Base-by-base conservation (phyloP, 2,888 invertebrate genomes). In the Timandra comae region DNA sequence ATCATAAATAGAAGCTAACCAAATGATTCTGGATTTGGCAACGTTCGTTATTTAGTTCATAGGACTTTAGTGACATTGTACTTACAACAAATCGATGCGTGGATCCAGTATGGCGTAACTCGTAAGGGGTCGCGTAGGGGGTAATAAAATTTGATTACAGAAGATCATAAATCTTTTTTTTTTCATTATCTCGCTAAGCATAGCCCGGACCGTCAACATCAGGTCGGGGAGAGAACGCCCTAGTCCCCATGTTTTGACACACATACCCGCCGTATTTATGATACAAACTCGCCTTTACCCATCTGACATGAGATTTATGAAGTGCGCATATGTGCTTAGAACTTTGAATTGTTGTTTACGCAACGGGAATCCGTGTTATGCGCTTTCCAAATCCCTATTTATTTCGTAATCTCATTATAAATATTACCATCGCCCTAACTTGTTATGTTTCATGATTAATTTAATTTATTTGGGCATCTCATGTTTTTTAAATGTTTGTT, bases 221-320 rank as follows among this genome's bases (percentile, higher is more conserved):
- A 59, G 67, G 69, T 61, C 63, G 61, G 51, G 62, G 62, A 60
- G 65, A 42, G 26, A 11, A 27, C 63, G 54, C 64, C 69, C 71
- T 65, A 70, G 80, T 79, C 76, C 84, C 79, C 57, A 78, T 82
- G 78, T 84, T 85, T 78, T 85, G 84, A 85, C 84, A 81, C 63
- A 81, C 70, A 79, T 66, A 74, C 70, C 65, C 68, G 57, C 52
- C 61, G 71, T 78, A 78, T 80, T 79, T 81, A 80, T 79, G 75
- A 80, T 67, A 74, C 66, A 63, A 65, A 69, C 67, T 66, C 65
- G 66, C 34, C 63, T 60, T 67, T 64, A 63, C 64, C 60, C 63
- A 70, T 67, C 59, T 74, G 74, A 78, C 78, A 73, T 54, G 61
- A 73, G 77, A 82, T 82, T 82, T 84, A 82, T 84, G 74, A 75